Percentiles rank a stretch among this genome's conserved stretches.
phyloP scores from a whole-genome alignment of 2,888 invertebrate genomes.

The Platycnemis pennipes region DNA sequence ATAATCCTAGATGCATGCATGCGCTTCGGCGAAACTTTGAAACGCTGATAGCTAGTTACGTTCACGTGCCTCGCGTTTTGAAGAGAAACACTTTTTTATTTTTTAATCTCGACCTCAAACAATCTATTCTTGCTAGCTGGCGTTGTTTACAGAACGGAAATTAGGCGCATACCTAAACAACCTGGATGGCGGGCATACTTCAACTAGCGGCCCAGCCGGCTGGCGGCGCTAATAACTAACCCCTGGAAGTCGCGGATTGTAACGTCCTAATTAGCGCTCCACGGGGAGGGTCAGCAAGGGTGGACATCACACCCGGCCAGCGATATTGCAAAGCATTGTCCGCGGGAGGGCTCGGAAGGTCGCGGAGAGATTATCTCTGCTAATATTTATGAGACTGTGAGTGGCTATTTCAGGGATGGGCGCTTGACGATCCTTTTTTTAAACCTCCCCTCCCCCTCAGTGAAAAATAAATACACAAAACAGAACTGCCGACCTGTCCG shows the following conservation, averaged over 20 bases:
- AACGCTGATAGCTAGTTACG: neutral
- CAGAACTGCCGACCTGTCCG: neutral
- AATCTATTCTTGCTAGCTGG: neutral
- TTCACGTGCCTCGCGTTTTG: no score
- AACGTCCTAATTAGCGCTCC: constrained; percentile 22
- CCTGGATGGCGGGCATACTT: neutral
- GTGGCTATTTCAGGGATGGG: neutral
- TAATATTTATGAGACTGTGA: neutral
- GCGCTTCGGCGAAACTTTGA: no score
- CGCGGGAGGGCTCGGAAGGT: neutral
- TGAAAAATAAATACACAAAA: neutral
- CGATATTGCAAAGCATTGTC: neutral
- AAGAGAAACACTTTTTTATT: neutral
- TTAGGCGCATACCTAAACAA: neutral
- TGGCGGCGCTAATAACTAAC: neutral
- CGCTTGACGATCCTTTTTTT: neutral
- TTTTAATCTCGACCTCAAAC: neutral
- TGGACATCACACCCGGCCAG: neutral
- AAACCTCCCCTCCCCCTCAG: neutral
- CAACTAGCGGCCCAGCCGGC: neutral
- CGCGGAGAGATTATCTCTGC: neutral
- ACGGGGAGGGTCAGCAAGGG: neutral
- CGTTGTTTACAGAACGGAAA: neutral
- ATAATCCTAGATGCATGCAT: no score
- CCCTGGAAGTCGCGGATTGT: neutral